phyloP scores from a whole-genome alignment of 2,797 vertebrate species.

The Fistularia tabacaria region DNA sequence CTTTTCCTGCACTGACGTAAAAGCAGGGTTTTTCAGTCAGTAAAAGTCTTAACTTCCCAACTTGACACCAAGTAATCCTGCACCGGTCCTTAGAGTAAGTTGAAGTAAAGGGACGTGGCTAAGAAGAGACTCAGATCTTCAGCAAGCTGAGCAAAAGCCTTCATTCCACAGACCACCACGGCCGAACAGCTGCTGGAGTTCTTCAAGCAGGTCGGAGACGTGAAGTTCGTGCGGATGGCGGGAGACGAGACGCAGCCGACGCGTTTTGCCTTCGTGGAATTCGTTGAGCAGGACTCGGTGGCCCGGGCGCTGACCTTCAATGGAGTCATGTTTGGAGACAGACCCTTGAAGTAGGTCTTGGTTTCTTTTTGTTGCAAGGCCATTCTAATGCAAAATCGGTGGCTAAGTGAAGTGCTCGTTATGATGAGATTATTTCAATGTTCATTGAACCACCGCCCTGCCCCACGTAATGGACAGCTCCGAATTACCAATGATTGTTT shows the following conservation, averaged over 20 bases:
- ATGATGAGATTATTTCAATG: too few relatives aligned
- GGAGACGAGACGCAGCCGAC: constrained; percentile 98
- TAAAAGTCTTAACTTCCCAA: not conserved
- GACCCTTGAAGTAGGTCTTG: constrained; percentile 87
- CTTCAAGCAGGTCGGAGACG: constrained; percentile 97
- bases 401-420: too few relatives aligned
- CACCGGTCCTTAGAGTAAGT: not conserved
- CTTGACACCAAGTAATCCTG: not conserved
- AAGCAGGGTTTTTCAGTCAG: too few relatives aligned
- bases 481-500: too few relatives aligned
- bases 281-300: constrained; percentile 93
- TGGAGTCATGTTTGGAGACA: constrained; percentile 97
- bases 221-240: constrained; percentile 98
- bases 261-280: constrained; percentile 96
- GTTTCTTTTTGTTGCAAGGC: not conserved
- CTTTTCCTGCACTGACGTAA: too few relatives aligned
- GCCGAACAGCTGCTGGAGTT: constrained; percentile 96
- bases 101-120: too few relatives aligned
- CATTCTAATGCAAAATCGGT: not conserved
- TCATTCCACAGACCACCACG: constrained; percentile 82
- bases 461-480: too few relatives aligned
- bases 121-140: too few relatives aligned
- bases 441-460: too few relatives aligned
- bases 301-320: constrained; percentile 92
- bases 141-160: too few relatives aligned